Evolutionary conservation across 2,113 vertebrate species (phyloP).

Genomic region (mouse (Mus musculus)): DNA sequence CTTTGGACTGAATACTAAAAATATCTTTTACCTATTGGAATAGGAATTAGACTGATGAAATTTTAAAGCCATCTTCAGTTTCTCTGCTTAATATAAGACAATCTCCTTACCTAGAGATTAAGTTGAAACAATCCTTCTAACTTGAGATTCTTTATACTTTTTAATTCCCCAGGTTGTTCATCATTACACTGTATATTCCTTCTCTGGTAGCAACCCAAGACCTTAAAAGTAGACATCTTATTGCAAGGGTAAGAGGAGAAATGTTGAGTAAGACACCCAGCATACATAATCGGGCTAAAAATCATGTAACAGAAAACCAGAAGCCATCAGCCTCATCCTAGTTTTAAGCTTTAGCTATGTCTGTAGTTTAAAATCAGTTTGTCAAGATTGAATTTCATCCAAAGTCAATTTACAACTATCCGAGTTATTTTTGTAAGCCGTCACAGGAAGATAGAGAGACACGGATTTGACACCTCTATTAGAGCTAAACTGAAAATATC

Average conservation of each 20-base stretch:
- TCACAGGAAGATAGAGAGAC: conserved; percentile 25
- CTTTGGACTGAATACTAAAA: conserved; percentile 49
- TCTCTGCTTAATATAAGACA: conserved; percentile 59
- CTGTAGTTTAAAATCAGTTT: conserved; percentile 45
- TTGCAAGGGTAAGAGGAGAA: not conserved
- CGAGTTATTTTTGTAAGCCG: conserved; percentile 20
- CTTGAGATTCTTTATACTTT: conserved; percentile 39
- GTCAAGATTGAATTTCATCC: conserved; percentile 58
- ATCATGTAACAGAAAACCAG: conserved; percentile 47
- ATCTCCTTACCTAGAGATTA: conserved; percentile 56
- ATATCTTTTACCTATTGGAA: not conserved
- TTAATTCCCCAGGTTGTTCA: conserved; percentile 54
- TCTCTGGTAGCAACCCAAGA: conserved; percentile 42
- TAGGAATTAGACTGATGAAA: conserved; percentile 47
- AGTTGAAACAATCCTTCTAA: conserved; percentile 55
- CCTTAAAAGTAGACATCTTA: conserved; percentile 27
- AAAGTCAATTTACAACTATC: conserved; percentile 71
- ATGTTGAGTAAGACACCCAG: not conserved
- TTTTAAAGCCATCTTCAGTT: conserved; percentile 48
- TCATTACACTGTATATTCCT: conserved; percentile 18
- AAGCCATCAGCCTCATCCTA: conserved; percentile 37
- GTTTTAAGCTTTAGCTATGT: conserved; percentile 66
- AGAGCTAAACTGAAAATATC: conserved; percentile 61
- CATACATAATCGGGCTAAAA: conserved; percentile 1
- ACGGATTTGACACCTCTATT: conserved; percentile 57